Conservation (phyloP, 2,888 invertebrate genomes). For the Parnassius apollo region DNA sequence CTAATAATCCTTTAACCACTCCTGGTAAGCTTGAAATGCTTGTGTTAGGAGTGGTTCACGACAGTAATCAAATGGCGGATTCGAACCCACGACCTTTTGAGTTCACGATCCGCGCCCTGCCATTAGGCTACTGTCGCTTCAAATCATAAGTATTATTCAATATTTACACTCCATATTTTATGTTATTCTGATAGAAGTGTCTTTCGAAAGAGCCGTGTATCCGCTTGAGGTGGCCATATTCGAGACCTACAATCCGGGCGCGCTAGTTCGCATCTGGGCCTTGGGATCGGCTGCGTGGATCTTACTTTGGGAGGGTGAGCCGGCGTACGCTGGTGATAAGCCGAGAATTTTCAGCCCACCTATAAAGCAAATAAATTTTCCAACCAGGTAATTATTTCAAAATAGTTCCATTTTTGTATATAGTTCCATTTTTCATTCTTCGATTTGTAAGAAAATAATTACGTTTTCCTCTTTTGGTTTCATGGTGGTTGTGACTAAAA, state of each 20-base stretch:
- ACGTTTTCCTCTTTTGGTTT: no score
- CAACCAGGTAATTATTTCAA: slow-evolving; percentile 51
- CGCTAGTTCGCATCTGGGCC: slow-evolving; percentile 90
- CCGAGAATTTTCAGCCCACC: slow-evolving; percentile 90
- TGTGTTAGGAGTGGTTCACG: no score
- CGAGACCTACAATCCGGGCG: slow-evolving; percentile 93
- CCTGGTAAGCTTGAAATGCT: no score
- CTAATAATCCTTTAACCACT: no score
- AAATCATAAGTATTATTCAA: no score
- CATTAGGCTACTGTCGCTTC: no score
- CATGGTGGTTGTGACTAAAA: no score
- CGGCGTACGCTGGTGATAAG: slow-evolving; percentile 80
- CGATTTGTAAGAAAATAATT: no score
- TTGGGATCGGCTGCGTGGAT: slow-evolving; percentile 82
- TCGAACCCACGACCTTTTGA: no score
- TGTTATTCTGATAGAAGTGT: slow-evolving; percentile 74
- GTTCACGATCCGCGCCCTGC: no score
- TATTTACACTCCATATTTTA: background rate
- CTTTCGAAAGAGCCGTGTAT: slow-evolving; percentile 84
- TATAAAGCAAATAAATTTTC: slow-evolving; percentile 78
- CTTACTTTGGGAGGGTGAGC: slow-evolving; percentile 88
- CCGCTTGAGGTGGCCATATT: slow-evolving; percentile 87
- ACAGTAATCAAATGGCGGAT: no score
- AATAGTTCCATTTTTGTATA: background rate
- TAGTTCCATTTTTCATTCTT: no score